Evolutionary conservation across 2,888 invertebrate genomes (phyloP).

Genomic region (Smittia aterrima): DNA sequence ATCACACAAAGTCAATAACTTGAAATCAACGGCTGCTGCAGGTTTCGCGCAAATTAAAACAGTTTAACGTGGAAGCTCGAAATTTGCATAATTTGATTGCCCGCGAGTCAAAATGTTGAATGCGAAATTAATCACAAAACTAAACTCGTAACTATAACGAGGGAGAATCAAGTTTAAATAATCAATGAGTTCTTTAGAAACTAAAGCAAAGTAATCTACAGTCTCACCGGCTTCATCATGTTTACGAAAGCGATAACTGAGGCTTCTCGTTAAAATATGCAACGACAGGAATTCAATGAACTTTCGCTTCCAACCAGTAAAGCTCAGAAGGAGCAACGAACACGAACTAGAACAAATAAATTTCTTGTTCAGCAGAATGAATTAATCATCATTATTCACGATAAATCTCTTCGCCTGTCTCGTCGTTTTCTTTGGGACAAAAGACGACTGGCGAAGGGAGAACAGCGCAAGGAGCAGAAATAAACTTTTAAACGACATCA

Average conservation of each 20-base stretch:
- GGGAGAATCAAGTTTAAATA: no score
- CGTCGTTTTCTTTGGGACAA: no score
- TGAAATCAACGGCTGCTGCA: background rate
- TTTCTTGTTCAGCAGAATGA: background rate
- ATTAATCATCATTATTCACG: slow-evolving; percentile 11
- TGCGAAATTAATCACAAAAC: background rate
- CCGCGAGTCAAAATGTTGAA: background rate
- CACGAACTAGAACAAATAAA: background rate
- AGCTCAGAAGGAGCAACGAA: background rate
- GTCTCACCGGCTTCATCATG: no score
- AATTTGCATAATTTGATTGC: slow-evolving; percentile 2
- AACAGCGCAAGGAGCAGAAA: no score
- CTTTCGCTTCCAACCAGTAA: no score
- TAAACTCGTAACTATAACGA: background rate
- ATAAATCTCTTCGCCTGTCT: background rate
- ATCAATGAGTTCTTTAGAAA: no score
- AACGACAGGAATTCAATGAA: no score
- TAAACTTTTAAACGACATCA: no score
- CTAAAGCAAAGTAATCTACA: no score
- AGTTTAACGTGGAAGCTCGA: background rate
- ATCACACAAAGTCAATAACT: background rate
- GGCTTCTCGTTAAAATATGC: no score
- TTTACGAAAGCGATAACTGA: no score
- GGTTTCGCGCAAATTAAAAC: background rate
- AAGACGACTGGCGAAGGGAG: no score